These are phyloP conservation scores for Cavia aperea DNA, from an alignment of 2,113 vertebrate species.

Conservation along the genomic window DNA sequence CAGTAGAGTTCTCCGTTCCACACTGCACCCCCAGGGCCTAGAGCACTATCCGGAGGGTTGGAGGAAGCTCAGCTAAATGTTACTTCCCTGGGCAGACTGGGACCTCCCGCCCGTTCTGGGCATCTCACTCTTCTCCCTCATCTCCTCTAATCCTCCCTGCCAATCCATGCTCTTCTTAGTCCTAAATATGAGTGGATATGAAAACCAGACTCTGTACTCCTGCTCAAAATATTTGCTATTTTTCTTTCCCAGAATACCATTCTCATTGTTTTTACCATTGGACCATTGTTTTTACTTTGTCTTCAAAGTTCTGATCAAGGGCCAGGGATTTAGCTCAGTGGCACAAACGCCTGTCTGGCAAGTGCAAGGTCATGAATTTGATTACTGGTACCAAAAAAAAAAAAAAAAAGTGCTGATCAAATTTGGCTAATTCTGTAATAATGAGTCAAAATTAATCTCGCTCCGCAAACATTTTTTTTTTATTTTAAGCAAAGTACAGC, in stretches of 20 bases:
- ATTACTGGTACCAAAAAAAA: too few relatives aligned
- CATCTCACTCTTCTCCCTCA: not conserved
- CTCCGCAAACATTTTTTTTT: not conserved
- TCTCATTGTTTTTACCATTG: not conserved
- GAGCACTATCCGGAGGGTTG: not conserved
- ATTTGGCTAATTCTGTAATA: not conserved
- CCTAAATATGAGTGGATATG: not conserved
- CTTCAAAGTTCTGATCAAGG: not conserved
- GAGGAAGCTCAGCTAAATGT: not conserved
- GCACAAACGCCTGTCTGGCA: too few relatives aligned
- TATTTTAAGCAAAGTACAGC: too few relatives aligned
- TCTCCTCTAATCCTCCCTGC: not conserved
- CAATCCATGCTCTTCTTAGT: not conserved
- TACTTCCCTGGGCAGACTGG: not conserved
- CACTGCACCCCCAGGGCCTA: not conserved
- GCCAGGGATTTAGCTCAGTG: too few relatives aligned
- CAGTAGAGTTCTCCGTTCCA: not conserved
- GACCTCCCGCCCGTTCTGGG: not conserved
- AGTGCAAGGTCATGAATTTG: too few relatives aligned
- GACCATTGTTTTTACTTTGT: not conserved
- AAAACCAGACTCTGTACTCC: not conserved
- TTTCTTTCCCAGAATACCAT: not conserved
- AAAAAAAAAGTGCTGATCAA: too few relatives aligned
- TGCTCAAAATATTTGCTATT: not conserved
- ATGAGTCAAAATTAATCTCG: conserved; percentile 12